Conservation (phyloP, 2,797 vertebrate species). For the Xyrichtys novacula region DNA sequence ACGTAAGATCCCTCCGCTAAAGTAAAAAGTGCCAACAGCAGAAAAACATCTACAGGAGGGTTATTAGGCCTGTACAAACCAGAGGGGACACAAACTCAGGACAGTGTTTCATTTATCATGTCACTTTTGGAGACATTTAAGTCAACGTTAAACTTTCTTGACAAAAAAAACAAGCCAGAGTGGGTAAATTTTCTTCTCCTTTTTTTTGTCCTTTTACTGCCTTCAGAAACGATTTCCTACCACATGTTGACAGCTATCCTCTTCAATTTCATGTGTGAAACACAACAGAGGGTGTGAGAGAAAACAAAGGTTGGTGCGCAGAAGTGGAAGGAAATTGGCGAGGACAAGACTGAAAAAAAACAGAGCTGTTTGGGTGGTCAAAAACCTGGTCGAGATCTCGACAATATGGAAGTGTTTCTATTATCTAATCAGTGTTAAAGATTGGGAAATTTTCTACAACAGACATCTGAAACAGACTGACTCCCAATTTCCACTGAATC, state of each 20-base stretch:
- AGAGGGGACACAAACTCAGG: slow-evolving; percentile 27
- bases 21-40: slow-evolving; percentile 36
- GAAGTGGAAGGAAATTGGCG: not conserved
- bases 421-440: not conserved
- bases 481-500: too few relatives aligned
- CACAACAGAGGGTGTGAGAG: slow-evolving; percentile 2
- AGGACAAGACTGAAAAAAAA: not conserved
- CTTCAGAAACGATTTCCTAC: slow-evolving; percentile 11
- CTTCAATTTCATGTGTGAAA: not conserved
- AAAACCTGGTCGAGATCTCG: not conserved
- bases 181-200: too few relatives aligned
- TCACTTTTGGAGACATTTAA: slow-evolving; percentile 13
- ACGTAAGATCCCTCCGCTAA: slow-evolving; percentile 34
- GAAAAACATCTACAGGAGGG: slow-evolving; percentile 19
- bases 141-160: too few relatives aligned
- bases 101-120: too few relatives aligned
- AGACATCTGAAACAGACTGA: too few relatives aligned
- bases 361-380: not conserved
- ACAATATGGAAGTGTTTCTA: not conserved
- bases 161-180: too few relatives aligned
- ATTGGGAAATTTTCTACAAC: not conserved
- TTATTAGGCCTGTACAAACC: slow-evolving; percentile 28
- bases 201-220: too few relatives aligned
- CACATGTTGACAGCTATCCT: slow-evolving; percentile 6
- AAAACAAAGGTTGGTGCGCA: not conserved